These are phyloP conservation scores for Miltochrista miniata DNA, from an alignment of 2,888 invertebrate genomes.

Conservation along the genomic window DNA sequence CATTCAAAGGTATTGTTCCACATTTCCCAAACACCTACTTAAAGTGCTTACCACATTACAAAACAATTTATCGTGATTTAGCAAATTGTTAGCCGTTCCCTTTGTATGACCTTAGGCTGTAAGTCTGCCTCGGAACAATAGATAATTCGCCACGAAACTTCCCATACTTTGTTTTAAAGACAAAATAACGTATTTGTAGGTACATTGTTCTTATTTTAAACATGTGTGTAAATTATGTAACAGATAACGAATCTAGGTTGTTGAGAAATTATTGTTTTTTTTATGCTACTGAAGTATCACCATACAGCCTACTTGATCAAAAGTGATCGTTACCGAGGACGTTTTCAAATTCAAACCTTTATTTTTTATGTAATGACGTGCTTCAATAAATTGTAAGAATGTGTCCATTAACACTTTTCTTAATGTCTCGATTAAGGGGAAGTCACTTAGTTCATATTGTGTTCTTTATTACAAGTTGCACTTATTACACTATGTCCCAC, in stretches of 20 bases:
- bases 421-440: no score
- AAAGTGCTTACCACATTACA: conserved; percentile 2
- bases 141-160: conserved; percentile 20
- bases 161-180: conserved; percentile 36
- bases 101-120: conserved; percentile 25
- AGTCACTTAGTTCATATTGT: no score
- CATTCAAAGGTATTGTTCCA: conserved; percentile 5
- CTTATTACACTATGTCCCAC: no score
- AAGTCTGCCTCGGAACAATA: conserved; percentile 23
- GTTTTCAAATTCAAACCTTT: no score
- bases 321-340: neutral
- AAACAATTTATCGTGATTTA: conserved; percentile 26
- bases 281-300: neutral
- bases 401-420: no score
- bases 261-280: neutral
- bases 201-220: conserved; percentile 18
- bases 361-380: no score
- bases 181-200: conserved; percentile 21
- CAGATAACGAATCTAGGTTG: neutral
- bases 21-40: conserved; percentile 26
- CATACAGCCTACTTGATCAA: neutral
- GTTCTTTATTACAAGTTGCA: no score
- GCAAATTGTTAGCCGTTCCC: conserved; percentile 37
- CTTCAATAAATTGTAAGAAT: no score
- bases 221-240: neutral